A percentile compares a stretch with the other conserved stretches of the same genome.
phyloP scores from a whole-genome alignment of 2,797 vertebrate genomes.

The Peromyscus aztecus region DNA sequence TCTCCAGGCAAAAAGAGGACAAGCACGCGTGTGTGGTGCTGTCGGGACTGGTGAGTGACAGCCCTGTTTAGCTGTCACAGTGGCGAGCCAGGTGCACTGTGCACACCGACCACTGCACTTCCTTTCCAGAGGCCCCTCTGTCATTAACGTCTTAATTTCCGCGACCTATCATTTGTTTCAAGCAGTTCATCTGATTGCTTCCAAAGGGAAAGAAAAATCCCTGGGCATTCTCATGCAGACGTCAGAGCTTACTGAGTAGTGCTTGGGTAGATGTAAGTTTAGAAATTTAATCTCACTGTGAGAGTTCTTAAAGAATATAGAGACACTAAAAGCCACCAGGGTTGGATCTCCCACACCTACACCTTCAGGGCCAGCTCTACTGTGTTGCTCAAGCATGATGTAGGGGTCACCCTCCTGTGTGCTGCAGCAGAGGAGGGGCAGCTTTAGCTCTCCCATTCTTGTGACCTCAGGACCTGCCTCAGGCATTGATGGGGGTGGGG shows the following conservation, averaged over 20 bases:
- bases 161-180: not conserved
- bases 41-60: not conserved
- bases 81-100: not conserved
- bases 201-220: not conserved
- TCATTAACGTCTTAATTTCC: not conserved
- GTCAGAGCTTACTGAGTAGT: not conserved
- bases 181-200: not conserved
- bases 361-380: not conserved
- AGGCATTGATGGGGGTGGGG: no score
- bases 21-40: fast-evolving
- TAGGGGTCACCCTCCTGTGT: not conserved
- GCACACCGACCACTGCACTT: not conserved
- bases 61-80: not conserved
- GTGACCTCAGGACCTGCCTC: no score
- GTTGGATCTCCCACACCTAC: not conserved
- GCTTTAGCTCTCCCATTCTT: no score
- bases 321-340: not conserved
- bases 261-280: not conserved
- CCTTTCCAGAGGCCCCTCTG: not conserved
- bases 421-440: no score
- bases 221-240: not conserved
- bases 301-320: not conserved
- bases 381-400: not conserved
- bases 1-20: not conserved
- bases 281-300: not conserved